phyloP scores from a whole-genome alignment of 2,797 vertebrate species.

The Myripristis jacobus region DNA sequence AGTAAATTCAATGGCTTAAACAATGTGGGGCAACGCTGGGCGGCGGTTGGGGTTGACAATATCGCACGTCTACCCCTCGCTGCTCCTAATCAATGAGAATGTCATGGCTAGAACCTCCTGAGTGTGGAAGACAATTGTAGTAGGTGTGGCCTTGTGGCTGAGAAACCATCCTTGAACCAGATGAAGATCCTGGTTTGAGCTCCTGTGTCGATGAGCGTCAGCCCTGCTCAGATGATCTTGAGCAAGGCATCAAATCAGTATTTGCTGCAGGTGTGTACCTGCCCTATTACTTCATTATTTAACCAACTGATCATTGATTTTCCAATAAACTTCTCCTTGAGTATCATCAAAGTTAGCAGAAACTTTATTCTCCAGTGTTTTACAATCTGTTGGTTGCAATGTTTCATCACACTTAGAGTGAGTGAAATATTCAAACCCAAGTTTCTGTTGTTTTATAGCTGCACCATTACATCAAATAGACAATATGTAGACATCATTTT shows the following conservation, averaged over 20 bases:
- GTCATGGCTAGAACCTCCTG: slow-evolving; percentile 41
- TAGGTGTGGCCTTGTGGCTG: slow-evolving; percentile 35
- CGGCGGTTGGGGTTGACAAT: slow-evolving; percentile 32
- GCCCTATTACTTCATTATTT: no score
- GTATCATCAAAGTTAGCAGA: no score
- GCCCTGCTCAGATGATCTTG: slow-evolving; percentile 31
- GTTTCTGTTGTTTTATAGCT: no score
- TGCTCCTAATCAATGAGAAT: slow-evolving; percentile 40
- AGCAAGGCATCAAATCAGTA: slow-evolving; percentile 46
- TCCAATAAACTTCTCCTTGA: no score
- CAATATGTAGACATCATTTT: no score
- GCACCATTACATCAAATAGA: no score
- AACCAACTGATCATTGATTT: no score
- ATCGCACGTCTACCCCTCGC: slow-evolving; percentile 43
- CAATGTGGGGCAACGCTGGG: slow-evolving; percentile 53
- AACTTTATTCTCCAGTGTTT: no score
- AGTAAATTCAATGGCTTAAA: slow-evolving; percentile 46
- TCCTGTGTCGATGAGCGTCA: slow-evolving; percentile 23
- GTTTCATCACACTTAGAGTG: no score
- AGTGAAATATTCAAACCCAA: no score
- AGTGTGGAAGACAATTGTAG: slow-evolving; percentile 47
- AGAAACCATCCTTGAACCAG: slow-evolving; percentile 48
- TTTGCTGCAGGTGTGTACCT: not conserved
- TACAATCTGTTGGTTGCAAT: no score
- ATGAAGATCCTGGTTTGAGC: not conserved